Conservation (phyloP, 2,888 invertebrate species). For the Chydorus sphaericus region DNA sequence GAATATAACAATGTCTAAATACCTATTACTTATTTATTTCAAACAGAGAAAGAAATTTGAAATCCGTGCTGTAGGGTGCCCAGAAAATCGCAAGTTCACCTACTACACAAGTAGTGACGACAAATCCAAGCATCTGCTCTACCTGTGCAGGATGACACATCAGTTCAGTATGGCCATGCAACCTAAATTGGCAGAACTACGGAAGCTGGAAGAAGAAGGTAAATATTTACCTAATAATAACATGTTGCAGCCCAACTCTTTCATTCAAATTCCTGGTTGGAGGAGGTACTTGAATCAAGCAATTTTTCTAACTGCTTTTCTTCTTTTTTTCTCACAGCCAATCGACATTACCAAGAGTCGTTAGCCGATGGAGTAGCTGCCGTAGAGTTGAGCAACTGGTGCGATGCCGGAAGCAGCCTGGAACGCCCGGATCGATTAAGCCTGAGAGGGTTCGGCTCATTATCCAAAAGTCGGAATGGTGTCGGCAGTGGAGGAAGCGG, state of each 20-base stretch:
- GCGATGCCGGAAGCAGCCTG: constrained; percentile 14
- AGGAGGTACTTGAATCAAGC: background rate
- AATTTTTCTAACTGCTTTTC: background rate
- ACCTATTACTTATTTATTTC: constrained; percentile 2
- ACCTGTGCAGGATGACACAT: constrained; percentile 80
- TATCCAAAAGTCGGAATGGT: constrained; percentile 3
- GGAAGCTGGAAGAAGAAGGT: constrained; percentile 69
- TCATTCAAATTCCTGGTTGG: no score
- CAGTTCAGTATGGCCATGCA: constrained; percentile 48
- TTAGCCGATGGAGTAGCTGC: constrained; percentile 43
- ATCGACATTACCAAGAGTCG: constrained; percentile 47
- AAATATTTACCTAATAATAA: constrained; percentile 9
- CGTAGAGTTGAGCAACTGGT: constrained; percentile 15
- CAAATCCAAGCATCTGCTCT: constrained; percentile 78
- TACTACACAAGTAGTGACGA: constrained; percentile 84
- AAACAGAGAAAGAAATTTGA: constrained; percentile 82
- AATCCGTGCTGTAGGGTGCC: constrained; percentile 68
- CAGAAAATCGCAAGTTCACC: constrained; percentile 50
- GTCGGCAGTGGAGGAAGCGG: background rate
- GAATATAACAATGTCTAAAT: background rate
- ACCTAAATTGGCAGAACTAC: constrained; percentile 65
- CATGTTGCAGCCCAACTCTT: no score
- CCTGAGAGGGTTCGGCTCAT: constrained; percentile 8
- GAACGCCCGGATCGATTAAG: constrained; percentile 31
- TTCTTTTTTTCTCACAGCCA: constrained; percentile 31